These are phyloP conservation scores for Apeltes quadracus DNA, from an alignment of 2,113 vertebrate genomes.

Conservation along the genomic window DNA sequence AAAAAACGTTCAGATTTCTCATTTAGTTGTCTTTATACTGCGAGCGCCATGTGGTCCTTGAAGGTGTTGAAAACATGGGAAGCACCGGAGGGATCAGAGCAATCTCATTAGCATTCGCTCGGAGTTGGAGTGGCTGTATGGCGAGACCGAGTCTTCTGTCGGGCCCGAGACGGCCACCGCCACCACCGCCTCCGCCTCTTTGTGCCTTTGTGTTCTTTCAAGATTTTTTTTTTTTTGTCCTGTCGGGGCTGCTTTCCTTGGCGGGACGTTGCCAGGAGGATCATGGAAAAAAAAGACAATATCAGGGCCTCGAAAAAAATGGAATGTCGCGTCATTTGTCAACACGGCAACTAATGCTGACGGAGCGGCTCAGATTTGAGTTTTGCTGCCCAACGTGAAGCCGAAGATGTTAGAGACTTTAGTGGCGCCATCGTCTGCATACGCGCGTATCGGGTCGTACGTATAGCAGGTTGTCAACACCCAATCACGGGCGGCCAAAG, in stretches of 20 bases:
- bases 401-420: neutral
- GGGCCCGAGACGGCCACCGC: slow-evolving; percentile 85
- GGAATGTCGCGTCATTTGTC: too few relatives aligned
- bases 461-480: neutral
- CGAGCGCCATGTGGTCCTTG: slow-evolving; percentile 99
- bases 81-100: slow-evolving; percentile 98
- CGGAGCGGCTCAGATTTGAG: neutral
- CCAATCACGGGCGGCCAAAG: neutral
- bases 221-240: slow-evolving; percentile 78
- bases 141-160: slow-evolving; percentile 85
- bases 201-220: slow-evolving; percentile 93
- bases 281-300: slow-evolving; percentile 83
- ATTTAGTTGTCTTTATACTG: slow-evolving; percentile 99
- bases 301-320: too few relatives aligned
- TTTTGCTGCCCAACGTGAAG: neutral
- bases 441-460: too few relatives aligned
- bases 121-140: slow-evolving; percentile 95
- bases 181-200: slow-evolving; percentile 88
- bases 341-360: neutral
- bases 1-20: slow-evolving; percentile 97
- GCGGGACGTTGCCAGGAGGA: slow-evolving; percentile 86
- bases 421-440: neutral
- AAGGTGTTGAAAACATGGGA: slow-evolving; percentile 99
- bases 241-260: slow-evolving; percentile 85
- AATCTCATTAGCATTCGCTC: slow-evolving; percentile 98